phyloP scores from a whole-genome alignment of 2,888 invertebrate genomes.

The Polymixis lichenea region DNA sequence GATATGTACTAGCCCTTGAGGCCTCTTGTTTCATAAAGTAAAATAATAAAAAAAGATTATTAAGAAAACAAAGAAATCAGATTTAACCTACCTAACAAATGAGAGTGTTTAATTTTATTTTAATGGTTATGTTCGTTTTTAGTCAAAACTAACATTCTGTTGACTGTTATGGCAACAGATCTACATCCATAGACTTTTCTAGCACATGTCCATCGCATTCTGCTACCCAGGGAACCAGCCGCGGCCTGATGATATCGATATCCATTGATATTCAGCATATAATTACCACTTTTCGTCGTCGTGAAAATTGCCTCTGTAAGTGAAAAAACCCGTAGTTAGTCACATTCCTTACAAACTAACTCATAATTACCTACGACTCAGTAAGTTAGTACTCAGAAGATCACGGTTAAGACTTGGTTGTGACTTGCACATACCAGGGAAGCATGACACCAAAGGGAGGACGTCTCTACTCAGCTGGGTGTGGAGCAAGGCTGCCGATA shows the following conservation, averaged over 20 bases:
- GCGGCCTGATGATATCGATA: constrained; percentile 23
- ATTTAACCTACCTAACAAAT: background rate
- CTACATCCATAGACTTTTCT: constrained; percentile 19
- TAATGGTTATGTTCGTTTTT: constrained; percentile 34
- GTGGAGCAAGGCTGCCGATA: background rate
- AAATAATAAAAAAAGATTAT: too few relatives aligned
- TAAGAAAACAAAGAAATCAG: background rate
- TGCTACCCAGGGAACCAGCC: background rate
- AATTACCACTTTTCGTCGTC: constrained; percentile 24
- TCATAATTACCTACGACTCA: background rate
- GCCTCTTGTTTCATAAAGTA: too few relatives aligned
- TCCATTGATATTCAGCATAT: background rate
- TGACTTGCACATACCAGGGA: background rate
- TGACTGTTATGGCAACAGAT: constrained; percentile 3
- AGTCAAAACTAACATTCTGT: background rate
- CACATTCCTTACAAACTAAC: background rate
- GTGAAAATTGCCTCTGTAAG: background rate
- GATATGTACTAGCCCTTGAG: too few relatives aligned
- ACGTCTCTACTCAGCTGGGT: background rate
- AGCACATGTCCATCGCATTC: constrained; percentile 25
- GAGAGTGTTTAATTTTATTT: background rate
- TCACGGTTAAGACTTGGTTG: background rate
- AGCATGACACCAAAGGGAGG: background rate
- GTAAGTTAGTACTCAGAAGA: background rate
- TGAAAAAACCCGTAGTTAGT: background rate